Evolutionary conservation across 1,140 invertebrate species (phyloP).

Genomic region (Drosophila punjabiensis): DNA sequence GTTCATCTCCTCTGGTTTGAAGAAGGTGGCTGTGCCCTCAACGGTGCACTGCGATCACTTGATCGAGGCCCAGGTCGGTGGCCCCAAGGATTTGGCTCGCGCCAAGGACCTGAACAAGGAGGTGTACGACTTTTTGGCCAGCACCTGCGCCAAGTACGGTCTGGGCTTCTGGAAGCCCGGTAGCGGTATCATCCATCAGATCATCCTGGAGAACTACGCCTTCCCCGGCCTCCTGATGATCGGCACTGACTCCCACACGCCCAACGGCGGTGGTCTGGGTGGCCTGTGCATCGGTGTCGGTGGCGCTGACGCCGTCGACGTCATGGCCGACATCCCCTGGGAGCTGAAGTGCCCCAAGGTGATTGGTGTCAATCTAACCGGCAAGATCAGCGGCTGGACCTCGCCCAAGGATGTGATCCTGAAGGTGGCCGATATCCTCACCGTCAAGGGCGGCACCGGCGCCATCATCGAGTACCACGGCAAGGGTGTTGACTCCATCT

Average conservation of each 20-base stretch:
- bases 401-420: constrained; percentile 99
- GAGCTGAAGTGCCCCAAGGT: constrained; percentile 99
- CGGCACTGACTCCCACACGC: constrained; percentile 99
- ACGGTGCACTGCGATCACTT: constrained; percentile 99
- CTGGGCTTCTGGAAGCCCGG: constrained; percentile 99
- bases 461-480: constrained; percentile 99
- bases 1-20: constrained; percentile 98
- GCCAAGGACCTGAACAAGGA: constrained; percentile 98
- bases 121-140: constrained; percentile 98
- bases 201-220: constrained; percentile 99
- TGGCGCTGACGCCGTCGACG: constrained; percentile 99
- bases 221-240: constrained; percentile 99
- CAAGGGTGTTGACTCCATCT: constrained; percentile 96
- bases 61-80: constrained; percentile 98
- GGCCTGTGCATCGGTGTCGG: constrained; percentile 99
- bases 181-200: constrained; percentile 99
- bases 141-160: constrained; percentile 98
- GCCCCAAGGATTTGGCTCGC: constrained; percentile 94
- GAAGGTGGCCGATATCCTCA: constrained; percentile 94
- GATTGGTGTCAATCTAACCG: constrained; percentile 98
- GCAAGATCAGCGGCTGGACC: constrained; percentile 98
- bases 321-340: constrained; percentile 99
- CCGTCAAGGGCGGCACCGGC: constrained; percentile 98
- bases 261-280: constrained; percentile 99
- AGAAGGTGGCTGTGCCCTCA: constrained; percentile 97